Base-by-base conservation (phyloP, 1,140 invertebrate species). In the Caenorhabditis inopinata region DNA sequence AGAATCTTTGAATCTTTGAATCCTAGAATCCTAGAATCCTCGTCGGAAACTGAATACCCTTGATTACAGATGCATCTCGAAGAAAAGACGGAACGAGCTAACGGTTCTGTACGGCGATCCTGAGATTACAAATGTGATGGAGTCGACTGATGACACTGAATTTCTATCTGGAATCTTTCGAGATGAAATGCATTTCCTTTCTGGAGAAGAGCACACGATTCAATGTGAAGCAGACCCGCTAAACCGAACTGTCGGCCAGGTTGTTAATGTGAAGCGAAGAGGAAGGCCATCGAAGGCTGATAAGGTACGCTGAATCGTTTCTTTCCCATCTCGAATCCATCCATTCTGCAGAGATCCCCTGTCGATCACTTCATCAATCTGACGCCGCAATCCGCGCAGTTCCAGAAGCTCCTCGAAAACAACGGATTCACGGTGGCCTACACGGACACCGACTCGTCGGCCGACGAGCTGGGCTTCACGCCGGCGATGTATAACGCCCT, bases 41-140 rank as follows among this genome's bases (percentile, higher is more conserved):
- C 14, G 14, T 42, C 14, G 14, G 6, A 42, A 42, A 42, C 5
- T 42, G 16, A 12, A 3, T 58, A 5, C 32, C 11, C 23, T 2
- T 4, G 1, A 23, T 68, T 68, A 0, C 58, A 68, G 58, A 32
- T 68, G 58, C 27, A 4, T 68, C 6, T 42, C 58, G 21, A 68
- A 68, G 27, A 68, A 68, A 25, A 29, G 58, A 68, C 58, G 58
- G 18, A 38, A 68, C 23, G 58, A 68, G 12, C n/a, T 68, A n/a
- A 68, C 58, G n/a, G 2, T 38, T 11, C 9, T 68, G 18, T 68
- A 38, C n/a, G 32, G 5, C 23, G 58, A 68, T 68, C 58, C 58
- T 12, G 58, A 68, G 21, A 38, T 68, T 9, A 23, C 12, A 1
- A 38, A 21, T 21, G 32, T 68, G 1, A 6, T 16, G 18, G 32